Evolutionary conservation across 2,888 invertebrate genomes (phyloP).

Genomic region (Caenorhabditis sp.): DNA sequence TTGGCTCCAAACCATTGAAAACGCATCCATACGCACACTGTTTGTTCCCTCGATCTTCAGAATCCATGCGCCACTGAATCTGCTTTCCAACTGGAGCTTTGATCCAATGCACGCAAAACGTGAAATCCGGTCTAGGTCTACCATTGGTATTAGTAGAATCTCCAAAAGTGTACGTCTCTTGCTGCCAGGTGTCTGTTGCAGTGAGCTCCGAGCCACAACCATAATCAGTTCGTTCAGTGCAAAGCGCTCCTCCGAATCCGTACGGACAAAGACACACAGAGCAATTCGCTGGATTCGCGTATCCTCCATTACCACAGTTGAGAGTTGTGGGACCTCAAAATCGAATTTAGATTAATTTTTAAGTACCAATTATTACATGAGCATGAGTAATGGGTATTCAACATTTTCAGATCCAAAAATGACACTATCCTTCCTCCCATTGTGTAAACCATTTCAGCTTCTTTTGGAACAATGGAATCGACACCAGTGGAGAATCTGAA

Average conservation of each 20-base stretch:
- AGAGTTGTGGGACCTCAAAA: constrained; percentile 36
- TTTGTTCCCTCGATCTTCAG: constrained; percentile 39
- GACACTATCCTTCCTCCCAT: constrained; percentile 64
- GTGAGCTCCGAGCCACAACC: constrained; percentile 45
- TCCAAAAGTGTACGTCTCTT: constrained; percentile 51
- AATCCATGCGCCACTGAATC: constrained; percentile 61
- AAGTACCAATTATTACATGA: constrained; percentile 31
- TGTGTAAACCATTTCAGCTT: constrained; percentile 54
- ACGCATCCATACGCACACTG: constrained; percentile 69
- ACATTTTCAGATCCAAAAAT: constrained; percentile 61
- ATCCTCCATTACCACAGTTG: constrained; percentile 76
- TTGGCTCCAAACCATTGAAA: constrained; percentile 71
- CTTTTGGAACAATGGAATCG: constrained; percentile 63
- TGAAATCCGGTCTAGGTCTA: constrained; percentile 47
- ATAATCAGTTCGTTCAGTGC: constrained; percentile 53
- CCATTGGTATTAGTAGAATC: constrained; percentile 34
- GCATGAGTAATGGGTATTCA: constrained; percentile 63
- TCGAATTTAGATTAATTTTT: too few relatives aligned
- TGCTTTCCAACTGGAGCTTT: constrained; percentile 63
- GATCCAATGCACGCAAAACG: constrained; percentile 61
- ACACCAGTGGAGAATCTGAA: constrained; percentile 47
- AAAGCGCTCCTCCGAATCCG: constrained; percentile 73
- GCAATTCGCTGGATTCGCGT: constrained; percentile 79
- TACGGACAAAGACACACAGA: constrained; percentile 72
- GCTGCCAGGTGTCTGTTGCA: constrained; percentile 52